These are phyloP conservation scores for Proterorhinus semilunaris DNA, from an alignment of 2,113 vertebrate species.

Conservation along the genomic window DNA sequence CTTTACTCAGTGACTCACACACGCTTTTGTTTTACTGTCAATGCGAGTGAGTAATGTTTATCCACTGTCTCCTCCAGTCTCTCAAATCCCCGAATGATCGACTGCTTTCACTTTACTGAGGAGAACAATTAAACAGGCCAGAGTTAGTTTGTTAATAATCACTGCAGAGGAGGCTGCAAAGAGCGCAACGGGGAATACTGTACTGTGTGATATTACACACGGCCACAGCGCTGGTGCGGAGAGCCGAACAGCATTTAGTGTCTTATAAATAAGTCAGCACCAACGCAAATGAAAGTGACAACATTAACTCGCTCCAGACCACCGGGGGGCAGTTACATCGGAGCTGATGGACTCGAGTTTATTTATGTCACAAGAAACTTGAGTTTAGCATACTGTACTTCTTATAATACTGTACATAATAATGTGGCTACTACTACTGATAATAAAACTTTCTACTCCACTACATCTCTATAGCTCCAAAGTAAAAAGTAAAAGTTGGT, in stretches of 20 bases:
- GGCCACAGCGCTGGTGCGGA: slow-evolving; percentile 27
- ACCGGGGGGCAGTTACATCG: slow-evolving; percentile 5
- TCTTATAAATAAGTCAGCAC: slow-evolving; percentile 55
- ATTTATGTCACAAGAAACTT: slow-evolving; percentile 4
- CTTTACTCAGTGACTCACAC: neutral
- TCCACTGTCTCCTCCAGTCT: neutral
- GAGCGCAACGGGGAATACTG: slow-evolving; percentile 31
- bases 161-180: slow-evolving; percentile 35
- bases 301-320: slow-evolving; percentile 31
- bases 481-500: too few species aligned
- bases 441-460: too few species aligned
- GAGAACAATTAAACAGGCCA: slow-evolving; percentile 47
- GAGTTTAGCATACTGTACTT: neutral
- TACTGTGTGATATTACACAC: slow-evolving; percentile 47
- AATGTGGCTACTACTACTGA: too few species aligned
- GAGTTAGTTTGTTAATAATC: slow-evolving; percentile 47
- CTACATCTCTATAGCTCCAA: too few species aligned
- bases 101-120: slow-evolving; percentile 30
- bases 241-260: slow-evolving; percentile 21
- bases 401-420: too few species aligned
- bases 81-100: slow-evolving; percentile 9
- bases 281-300: slow-evolving; percentile 29
- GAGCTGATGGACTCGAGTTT: slow-evolving; percentile 12
- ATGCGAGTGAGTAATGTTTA: neutral
- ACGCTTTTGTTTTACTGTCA: neutral